These are phyloP conservation scores for Chironomus tepperi DNA, from an alignment of 1,140 invertebrate genomes.

Conservation along the genomic window DNA sequence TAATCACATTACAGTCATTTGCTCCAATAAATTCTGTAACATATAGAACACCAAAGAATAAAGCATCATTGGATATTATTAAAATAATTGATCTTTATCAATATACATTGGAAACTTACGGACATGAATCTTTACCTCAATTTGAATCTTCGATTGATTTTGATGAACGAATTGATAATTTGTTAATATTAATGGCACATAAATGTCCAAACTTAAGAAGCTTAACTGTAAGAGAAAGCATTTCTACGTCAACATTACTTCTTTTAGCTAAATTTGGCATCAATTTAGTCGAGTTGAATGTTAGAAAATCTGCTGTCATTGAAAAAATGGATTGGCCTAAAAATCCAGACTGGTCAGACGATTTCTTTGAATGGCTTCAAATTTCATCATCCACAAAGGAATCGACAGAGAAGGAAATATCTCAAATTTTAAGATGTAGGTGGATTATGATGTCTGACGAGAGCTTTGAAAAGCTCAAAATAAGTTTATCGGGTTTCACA, in stretches of 20 bases:
- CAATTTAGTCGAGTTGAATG: constrained; percentile 53
- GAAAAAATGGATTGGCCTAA: constrained; percentile 56
- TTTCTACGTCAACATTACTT: constrained; percentile 70
- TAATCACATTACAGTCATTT: constrained; percentile 46
- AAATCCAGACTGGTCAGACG: constrained; percentile 54
- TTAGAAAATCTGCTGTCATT: constrained; percentile 64
- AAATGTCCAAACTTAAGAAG: constrained; percentile 51
- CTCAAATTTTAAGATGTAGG: constrained; percentile 52
- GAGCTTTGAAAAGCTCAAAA: constrained; percentile 49
- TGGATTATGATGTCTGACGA: constrained; percentile 69
- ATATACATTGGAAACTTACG: constrained; percentile 47
- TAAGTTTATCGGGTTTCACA: constrained; percentile 28
- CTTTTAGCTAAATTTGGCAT: constrained; percentile 58
- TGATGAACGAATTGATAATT: constrained; percentile 53
- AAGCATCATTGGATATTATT: constrained; percentile 42
- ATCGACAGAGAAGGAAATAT: constrained; percentile 56
- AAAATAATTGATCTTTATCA: constrained; percentile 51
- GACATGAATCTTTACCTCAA: constrained; percentile 53
- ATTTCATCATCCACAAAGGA: constrained; percentile 53
- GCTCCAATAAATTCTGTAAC: constrained; percentile 58
- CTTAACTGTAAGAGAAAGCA: constrained; percentile 64
- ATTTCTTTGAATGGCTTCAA: constrained; percentile 60
- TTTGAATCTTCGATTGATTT: constrained; percentile 52
- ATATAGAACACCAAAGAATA: constrained; percentile 52
- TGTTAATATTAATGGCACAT: constrained; percentile 50